Evolutionary conservation across 1,140 invertebrate species (phyloP).

Genomic region (Lineus longissimus): DNA sequence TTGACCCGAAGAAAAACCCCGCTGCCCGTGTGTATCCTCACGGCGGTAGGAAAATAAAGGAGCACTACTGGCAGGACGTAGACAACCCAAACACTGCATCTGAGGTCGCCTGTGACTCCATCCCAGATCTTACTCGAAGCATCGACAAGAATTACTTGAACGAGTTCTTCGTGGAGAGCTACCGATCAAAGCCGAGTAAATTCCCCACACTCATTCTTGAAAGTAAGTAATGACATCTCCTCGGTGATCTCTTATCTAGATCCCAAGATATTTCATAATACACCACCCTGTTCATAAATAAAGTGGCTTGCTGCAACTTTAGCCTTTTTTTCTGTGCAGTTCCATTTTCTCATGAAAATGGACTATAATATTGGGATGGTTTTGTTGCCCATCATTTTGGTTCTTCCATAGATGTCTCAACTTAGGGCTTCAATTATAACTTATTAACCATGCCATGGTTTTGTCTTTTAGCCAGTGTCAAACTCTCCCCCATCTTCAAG

Average conservation of each 20-base stretch:
- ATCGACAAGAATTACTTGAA: constrained; percentile 23
- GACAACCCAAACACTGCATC: constrained; percentile 29
- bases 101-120: constrained; percentile 22
- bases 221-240: constrained; percentile 18
- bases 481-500: constrained; percentile 28
- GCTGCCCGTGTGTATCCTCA: constrained; percentile 32
- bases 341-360: no score
- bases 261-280: no score
- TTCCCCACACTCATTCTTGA: constrained; percentile 31
- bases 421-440: no score
- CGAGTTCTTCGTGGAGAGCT: constrained; percentile 31
- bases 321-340: no score
- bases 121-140: constrained; percentile 27
- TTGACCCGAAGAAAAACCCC: constrained; percentile 15
- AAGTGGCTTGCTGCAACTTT: no score
- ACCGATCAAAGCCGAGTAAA: constrained; percentile 25
- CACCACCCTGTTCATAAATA: no score
- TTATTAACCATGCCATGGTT: constrained; percentile 2
- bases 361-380: no score
- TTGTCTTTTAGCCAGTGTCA: constrained; percentile 27
- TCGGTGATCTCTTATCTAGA: background rate
- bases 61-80: constrained; percentile 20
- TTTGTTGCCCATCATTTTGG: no score
- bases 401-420: no score
- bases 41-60: constrained; percentile 24